Conservation (phyloP, 2,113 vertebrate genomes). For the Paradisaea rubra region DNA sequence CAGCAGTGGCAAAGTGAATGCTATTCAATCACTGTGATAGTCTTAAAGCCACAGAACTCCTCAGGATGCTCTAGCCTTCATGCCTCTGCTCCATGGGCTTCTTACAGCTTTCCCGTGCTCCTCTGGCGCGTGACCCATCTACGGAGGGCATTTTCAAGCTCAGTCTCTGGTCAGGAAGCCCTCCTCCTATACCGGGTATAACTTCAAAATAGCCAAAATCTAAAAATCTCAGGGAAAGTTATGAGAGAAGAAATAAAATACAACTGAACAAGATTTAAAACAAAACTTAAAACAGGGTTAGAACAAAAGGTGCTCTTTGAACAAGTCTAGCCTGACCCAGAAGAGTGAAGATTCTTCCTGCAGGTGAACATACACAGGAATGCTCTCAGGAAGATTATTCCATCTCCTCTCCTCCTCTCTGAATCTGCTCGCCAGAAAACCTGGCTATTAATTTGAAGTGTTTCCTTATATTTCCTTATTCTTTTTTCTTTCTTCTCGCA, state of each 20-base stretch:
- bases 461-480: not conserved
- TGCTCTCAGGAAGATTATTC: not conserved
- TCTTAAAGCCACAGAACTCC: slow-evolving; percentile 28
- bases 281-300: not conserved
- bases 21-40: slow-evolving; percentile 22
- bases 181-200: not conserved
- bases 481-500: not conserved
- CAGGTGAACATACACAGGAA: not conserved
- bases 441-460: not conserved
- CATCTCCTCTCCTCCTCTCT: not conserved
- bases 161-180: not conserved
- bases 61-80: not conserved
- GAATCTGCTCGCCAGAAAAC: not conserved
- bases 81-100: not conserved
- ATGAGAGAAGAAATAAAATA: not conserved
- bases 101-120: not conserved
- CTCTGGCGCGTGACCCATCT: not conserved
- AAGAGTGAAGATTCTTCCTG: not conserved
- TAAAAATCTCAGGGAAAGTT: not conserved
- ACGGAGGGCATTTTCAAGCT: not conserved
- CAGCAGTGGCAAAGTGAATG: slow-evolving; percentile 14
- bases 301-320: slow-evolving; percentile 42
- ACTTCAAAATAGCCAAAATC: not conserved
- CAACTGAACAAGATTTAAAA: not conserved
- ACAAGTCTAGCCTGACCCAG: not conserved